Conservation (phyloP, 2,888 invertebrate species). For the Diachrysia chrysitis region DNA sequence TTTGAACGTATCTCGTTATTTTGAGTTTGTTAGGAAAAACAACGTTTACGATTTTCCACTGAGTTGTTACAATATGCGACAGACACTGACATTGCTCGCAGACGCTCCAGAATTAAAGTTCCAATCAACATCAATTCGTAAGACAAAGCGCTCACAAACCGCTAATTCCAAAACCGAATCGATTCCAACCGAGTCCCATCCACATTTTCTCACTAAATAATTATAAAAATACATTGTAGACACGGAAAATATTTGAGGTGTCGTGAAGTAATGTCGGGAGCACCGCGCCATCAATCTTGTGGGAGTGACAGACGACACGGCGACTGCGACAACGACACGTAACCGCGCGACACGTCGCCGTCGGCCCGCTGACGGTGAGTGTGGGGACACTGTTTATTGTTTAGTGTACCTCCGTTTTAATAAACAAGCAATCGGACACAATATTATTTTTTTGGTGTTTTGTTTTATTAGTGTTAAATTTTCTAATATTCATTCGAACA, state of each 20-base stretch:
- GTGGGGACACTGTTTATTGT: neutral
- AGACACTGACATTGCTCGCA: neutral
- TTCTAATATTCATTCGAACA: too few species aligned
- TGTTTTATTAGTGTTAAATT: too few species aligned
- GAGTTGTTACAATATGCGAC: neutral
- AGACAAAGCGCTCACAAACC: neutral
- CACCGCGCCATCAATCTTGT: conserved; percentile 52
- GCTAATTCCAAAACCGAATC: neutral
- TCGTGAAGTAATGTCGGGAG: conserved; percentile 26
- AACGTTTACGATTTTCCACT: too few species aligned
- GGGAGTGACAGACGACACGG: conserved; percentile 46
- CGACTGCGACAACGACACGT: conserved; percentile 9
- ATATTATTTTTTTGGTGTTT: neutral
- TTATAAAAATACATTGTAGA: conserved; percentile 6
- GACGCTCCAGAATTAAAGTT: neutral
- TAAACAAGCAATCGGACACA: neutral
- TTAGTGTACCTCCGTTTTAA: neutral
- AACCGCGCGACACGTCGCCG: conserved; percentile 7
- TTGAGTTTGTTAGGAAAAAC: neutral
- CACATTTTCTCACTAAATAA: neutral
- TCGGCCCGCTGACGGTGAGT: conserved; percentile 18
- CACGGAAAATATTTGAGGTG: conserved; percentile 21
- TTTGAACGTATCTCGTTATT: neutral
- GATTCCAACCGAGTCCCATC: neutral
- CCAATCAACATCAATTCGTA: conserved; percentile 4